Evolutionary conservation across 2,888 invertebrate species (phyloP).

Genomic region (Caenorhabditis virilis): DNA sequence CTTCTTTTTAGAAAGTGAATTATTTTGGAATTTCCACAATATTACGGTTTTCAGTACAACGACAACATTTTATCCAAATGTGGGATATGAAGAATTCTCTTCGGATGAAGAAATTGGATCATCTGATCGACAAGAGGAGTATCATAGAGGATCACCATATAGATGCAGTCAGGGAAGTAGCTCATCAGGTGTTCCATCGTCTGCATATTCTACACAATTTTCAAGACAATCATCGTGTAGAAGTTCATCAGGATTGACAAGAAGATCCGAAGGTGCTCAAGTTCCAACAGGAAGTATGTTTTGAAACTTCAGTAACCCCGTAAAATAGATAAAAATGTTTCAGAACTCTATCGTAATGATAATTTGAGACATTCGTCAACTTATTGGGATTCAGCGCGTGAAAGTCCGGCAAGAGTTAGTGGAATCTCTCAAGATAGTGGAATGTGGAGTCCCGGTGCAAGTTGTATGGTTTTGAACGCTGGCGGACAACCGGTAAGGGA

Average conservation of each 20-base stretch:
- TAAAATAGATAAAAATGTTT: background rate
- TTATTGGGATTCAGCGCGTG: slow-evolving; percentile 26
- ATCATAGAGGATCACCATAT: slow-evolving; percentile 41
- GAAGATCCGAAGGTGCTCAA: slow-evolving; percentile 25
- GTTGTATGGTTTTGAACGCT: slow-evolving; percentile 18
- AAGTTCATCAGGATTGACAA: slow-evolving; percentile 32
- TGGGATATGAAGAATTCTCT: slow-evolving; percentile 15
- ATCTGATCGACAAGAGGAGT: slow-evolving; percentile 13
- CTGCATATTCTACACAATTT: slow-evolving; percentile 40
- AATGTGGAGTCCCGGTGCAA: slow-evolving; percentile 31
- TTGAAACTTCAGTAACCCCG: no score
- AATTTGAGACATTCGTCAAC: slow-evolving; percentile 22
- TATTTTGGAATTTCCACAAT: no score
- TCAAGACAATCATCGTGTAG: slow-evolving; percentile 48
- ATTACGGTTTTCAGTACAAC: background rate
- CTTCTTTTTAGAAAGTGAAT: no score
- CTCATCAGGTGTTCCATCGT: slow-evolving; percentile 42
- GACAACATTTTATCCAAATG: slow-evolving; percentile 13
- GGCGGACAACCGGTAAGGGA: slow-evolving; percentile 22
- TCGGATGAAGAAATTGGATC: slow-evolving; percentile 39
- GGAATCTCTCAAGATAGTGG: slow-evolving; percentile 37
- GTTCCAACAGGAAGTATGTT: no score
- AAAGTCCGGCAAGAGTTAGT: slow-evolving; percentile 28
- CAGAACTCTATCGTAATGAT: slow-evolving; percentile 21
- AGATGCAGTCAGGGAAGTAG: slow-evolving; percentile 47